Percentiles rank a stretch among this genome's conserved stretches.
phyloP scores from a whole-genome alignment of 2,888 invertebrate species.

The Dicyrtomina minuta region DNA sequence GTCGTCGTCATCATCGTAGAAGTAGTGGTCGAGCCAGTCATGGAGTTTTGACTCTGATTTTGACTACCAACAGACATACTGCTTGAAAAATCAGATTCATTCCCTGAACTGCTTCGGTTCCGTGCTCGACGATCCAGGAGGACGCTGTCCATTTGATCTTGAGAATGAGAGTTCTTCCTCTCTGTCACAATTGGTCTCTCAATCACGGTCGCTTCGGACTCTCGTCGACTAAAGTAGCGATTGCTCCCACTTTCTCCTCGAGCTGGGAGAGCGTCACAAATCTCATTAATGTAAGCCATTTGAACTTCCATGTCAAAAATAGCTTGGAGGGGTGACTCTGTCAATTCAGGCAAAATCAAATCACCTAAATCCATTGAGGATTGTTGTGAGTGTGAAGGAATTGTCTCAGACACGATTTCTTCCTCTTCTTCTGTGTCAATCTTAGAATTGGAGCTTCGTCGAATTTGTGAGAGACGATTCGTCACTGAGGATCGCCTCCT shows the following conservation, averaged over 20 bases:
- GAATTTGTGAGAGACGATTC: constrained; percentile 20
- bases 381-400: constrained; percentile 38
- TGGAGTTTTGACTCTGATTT: constrained; percentile 17
- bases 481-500: constrained; percentile 32
- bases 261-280: constrained; percentile 50
- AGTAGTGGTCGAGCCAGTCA: neutral
- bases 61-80: constrained; percentile 43
- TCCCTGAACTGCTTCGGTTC: constrained; percentile 51
- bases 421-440: constrained; percentile 48
- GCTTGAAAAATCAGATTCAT: constrained; percentile 50
- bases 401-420: constrained; percentile 25
- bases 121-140: constrained; percentile 45
- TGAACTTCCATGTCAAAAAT: constrained; percentile 53
- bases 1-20: constrained; percentile 11
- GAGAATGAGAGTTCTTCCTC: constrained; percentile 19
- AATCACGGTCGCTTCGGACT: constrained; percentile 52
- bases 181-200: constrained; percentile 45
- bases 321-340: constrained; percentile 52
- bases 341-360: constrained; percentile 43
- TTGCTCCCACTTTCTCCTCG: constrained; percentile 15
- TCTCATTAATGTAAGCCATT: constrained; percentile 53
- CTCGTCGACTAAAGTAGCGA: constrained; percentile 40
- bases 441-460: constrained; percentile 33
- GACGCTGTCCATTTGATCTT: constrained; percentile 2
- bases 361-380: constrained; percentile 46